A percentile compares a stretch with the other conserved stretches of the same genome.
These are phyloP conservation scores for Larimichthys polyactis DNA, from an alignment of 2,113 vertebrate genomes.

Conservation along the genomic window DNA sequence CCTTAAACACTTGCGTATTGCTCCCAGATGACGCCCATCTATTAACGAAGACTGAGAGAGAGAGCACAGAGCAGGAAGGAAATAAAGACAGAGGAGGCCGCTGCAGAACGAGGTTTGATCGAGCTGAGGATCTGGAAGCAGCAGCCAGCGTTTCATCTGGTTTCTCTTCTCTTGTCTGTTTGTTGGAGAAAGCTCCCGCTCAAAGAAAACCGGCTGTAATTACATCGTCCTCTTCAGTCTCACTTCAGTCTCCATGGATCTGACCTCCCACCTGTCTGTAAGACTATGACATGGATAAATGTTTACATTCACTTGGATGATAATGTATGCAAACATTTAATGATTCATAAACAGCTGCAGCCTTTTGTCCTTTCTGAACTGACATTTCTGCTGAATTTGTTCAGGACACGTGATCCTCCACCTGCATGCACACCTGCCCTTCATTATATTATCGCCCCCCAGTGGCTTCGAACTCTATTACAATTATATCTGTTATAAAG, in stretches of 20 bases:
- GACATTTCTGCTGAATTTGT: not conserved
- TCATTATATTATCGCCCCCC: not conserved
- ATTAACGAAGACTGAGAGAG: not conserved
- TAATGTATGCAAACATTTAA: not conserved
- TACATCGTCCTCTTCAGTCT: not conserved
- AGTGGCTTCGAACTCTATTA: too few species aligned
- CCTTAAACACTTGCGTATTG: not conserved
- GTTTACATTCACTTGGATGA: not conserved
- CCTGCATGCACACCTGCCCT: not conserved
- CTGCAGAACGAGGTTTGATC: slow-evolving; percentile 4
- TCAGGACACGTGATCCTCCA: not conserved
- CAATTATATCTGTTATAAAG: not conserved
- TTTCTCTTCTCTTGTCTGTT: not conserved
- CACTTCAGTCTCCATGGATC: not conserved
- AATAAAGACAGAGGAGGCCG: slow-evolving; percentile 6
- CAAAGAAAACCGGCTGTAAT: not conserved
- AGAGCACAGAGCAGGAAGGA: not conserved
- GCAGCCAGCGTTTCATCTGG: not conserved
- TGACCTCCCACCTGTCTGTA: not conserved
- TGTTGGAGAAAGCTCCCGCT: not conserved
- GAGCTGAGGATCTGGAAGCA: not conserved
- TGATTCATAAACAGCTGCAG: not conserved
- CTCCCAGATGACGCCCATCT: not conserved
- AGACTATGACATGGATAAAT: not conserved
- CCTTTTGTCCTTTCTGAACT: not conserved